Percentiles rank a stretch among this genome's conserved stretches.
Evolutionary conservation across 1,140 invertebrate species (phyloP).

Genomic region (Bombus turneri): DNA sequence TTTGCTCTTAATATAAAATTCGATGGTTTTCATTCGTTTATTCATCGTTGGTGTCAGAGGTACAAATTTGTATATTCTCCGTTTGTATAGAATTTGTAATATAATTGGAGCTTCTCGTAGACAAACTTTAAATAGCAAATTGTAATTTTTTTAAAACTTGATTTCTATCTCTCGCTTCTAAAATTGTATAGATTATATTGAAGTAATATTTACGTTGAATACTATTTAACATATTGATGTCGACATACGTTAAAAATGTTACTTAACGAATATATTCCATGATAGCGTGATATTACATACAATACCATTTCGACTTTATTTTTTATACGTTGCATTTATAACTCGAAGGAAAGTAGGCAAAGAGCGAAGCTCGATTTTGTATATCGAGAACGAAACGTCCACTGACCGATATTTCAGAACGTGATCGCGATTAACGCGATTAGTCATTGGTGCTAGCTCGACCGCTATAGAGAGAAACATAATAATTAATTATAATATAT

Average conservation of each 20-base stretch:
- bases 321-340: constrained; percentile 67
- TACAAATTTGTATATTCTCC: not conserved
- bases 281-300: constrained; percentile 19
- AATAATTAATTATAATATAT: constrained; percentile 39
- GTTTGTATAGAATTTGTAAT: constrained; percentile 3
- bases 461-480: constrained; percentile 28
- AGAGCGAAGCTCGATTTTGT: constrained; percentile 12
- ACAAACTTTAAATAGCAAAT: not conserved
- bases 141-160: not conserved
- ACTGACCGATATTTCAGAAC: constrained; percentile 23
- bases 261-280: not conserved
- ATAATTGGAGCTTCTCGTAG: not conserved
- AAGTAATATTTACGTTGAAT: not conserved
- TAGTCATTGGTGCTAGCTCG: constrained; percentile 46
- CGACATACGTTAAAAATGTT: not conserved
- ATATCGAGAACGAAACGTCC: constrained; percentile 42
- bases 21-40: not conserved
- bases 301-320: constrained; percentile 65
- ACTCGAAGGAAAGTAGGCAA: not conserved
- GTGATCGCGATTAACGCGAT: constrained; percentile 20
- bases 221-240: not conserved
- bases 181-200: not conserved
- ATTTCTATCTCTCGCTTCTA: not conserved
- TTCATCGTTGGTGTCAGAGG: not conserved
- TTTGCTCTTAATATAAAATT: not conserved